Base-by-base conservation (phyloP, 2,113 vertebrate species). In the Oxygymnocypris stewartii region DNA sequence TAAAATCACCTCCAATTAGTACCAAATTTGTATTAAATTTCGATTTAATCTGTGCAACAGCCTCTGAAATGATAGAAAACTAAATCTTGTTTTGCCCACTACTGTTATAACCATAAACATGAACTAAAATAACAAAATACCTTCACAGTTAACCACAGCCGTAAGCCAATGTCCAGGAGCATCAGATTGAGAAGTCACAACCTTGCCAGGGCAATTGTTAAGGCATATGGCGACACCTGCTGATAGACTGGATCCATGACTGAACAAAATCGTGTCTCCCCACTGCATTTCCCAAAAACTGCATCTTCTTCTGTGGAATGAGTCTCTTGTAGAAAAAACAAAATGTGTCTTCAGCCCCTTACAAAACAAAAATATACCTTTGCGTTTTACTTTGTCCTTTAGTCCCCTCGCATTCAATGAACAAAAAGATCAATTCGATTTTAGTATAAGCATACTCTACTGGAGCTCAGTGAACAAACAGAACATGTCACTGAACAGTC, bases 1-100 rank as follows among this genome's bases (percentile, higher is more conserved):
- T 85, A 59, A 83, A 84, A 25, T 87, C 81, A 11, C 81, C 74
- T 37, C 73, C 86, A 78, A 79, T 67, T 35, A 82, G n/a, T 10
- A 88, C 13, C 25, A 65, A 35, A 16, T 88, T 67, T 35, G 40
- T 81, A 35, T 49, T 18, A 81, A 71, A 81, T 6, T 18, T 57
- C 14, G 25, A 13, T 25, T 84, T 77, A 25, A 65, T 12, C n/a
- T 69, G 6, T 2, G 11, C 49, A 14, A 83, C 35, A 63, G 47
- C 79, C 40, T 13, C 14, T 20, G 78, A 61, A 8, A 79, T 51
- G n/a, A 78, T 35, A 61, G 44, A 23, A 18, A 77, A 77, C 31
- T 42, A 51, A 35, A 59, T 6, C 59, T 37, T 77, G 31, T 82
- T 82, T 57, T 85, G 47, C 71, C 71, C 16, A 74, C 8, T 42